Conservation (phyloP, 2,113 vertebrate species). For the Beaufortia kweichowensis region DNA sequence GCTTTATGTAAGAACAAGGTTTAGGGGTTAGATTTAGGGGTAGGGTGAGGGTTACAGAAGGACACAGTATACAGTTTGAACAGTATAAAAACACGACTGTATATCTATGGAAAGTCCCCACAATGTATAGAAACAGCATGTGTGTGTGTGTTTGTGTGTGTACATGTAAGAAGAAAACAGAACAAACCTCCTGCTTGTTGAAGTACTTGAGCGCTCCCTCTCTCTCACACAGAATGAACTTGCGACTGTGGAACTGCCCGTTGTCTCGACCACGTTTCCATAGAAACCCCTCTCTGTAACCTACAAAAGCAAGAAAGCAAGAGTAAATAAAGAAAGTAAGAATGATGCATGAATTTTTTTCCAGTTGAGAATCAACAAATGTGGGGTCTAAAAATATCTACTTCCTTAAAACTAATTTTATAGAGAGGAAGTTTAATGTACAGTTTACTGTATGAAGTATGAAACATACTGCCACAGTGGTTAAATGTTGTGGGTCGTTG, state of each 20-base stretch:
- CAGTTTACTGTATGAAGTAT: too few species aligned
- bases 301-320: slow-evolving; percentile 66
- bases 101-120: too few species aligned
- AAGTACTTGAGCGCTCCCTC: slow-evolving; percentile 94
- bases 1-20: too few species aligned
- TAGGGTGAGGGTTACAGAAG: too few species aligned
- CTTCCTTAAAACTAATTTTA: not conserved
- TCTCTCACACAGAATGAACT: slow-evolving; percentile 89
- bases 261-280: slow-evolving; percentile 96
- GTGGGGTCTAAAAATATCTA: not conserved
- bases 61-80: too few species aligned
- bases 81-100: too few species aligned
- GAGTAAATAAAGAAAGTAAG: not conserved
- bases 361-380: not conserved
- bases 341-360: not conserved
- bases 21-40: too few species aligned
- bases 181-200: slow-evolving; percentile 92
- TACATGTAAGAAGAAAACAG: not conserved
- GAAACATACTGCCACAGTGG: not conserved
- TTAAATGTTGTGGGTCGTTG: not conserved
- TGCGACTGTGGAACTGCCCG: slow-evolving; percentile 90
- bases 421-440: not conserved
- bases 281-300: slow-evolving; percentile 92
- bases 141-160: not conserved
- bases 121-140: too few species aligned